Percentiles rank a stretch among this genome's conserved stretches.
These are phyloP conservation scores for Marcusenius ussheri DNA, from an alignment of 2,113 vertebrate species.

Conservation along the genomic window DNA sequence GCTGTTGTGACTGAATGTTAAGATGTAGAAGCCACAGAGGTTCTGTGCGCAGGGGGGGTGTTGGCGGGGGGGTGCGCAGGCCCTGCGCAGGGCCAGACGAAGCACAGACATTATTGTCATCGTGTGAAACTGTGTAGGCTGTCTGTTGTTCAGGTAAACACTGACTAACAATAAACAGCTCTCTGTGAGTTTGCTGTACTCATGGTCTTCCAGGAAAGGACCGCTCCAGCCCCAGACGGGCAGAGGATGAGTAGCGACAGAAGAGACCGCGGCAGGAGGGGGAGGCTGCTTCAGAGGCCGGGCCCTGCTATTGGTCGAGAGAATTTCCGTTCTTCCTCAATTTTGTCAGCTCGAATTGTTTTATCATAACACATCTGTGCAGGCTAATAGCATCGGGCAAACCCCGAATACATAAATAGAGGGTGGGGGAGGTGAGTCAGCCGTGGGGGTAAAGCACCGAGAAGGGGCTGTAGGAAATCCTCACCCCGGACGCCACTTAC, in stretches of 20 bases:
- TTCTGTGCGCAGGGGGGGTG: slow-evolving; percentile 32
- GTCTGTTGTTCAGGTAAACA: slow-evolving; percentile 9
- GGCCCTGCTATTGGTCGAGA: neutral
- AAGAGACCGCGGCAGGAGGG: neutral
- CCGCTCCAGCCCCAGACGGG: neutral
- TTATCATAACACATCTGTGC: neutral
- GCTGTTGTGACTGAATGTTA: neutral
- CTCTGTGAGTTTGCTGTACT: slow-evolving; percentile 36
- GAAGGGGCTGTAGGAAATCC: neutral
- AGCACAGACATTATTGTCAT: neutral
- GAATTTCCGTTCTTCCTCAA: neutral
- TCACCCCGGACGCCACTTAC: neutral
- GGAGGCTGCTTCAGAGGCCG: neutral
- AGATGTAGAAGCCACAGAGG: neutral
- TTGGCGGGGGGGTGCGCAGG: neutral
- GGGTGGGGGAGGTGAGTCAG: neutral
- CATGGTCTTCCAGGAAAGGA: slow-evolving; percentile 48
- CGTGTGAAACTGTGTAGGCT: slow-evolving; percentile 56
- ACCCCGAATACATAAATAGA: neutral
- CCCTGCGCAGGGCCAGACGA: neutral
- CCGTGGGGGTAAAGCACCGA: neutral
- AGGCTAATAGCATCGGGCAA: neutral
- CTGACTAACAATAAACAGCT: slow-evolving; percentile 34
- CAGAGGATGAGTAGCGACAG: neutral
- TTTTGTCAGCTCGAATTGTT: neutral